These are phyloP conservation scores for Lepidotrigona ventralis DNA, from an alignment of 1,140 invertebrate species.

Conservation along the genomic window DNA sequence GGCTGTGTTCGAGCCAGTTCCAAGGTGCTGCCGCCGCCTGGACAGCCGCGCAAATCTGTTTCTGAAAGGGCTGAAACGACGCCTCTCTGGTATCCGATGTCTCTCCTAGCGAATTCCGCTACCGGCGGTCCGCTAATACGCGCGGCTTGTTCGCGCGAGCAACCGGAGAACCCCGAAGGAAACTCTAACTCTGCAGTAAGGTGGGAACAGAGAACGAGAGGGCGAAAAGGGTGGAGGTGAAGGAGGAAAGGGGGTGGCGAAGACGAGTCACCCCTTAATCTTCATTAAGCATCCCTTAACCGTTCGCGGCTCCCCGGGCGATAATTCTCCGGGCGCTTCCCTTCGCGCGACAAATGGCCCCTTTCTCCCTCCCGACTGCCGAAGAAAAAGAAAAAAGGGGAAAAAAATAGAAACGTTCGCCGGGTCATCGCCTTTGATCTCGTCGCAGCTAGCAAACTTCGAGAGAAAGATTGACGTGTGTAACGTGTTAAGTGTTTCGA, in stretches of 20 bases:
- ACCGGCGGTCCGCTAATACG: constrained; percentile 8
- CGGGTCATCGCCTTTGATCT: constrained; percentile 7
- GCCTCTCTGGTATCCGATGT: constrained; percentile 17
- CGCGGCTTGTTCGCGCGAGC: neutral
- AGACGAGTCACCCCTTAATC: constrained; percentile 53
- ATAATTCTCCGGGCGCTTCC: constrained; percentile 35
- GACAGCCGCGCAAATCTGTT: constrained; percentile 46
- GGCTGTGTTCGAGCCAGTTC: neutral
- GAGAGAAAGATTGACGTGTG: neutral
- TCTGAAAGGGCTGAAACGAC: constrained; percentile 47
- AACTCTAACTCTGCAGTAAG: neutral
- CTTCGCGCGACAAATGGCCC: constrained; percentile 21
- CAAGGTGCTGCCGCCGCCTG: neutral
- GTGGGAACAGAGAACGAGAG: neutral
- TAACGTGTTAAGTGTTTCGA: too few relatives aligned
- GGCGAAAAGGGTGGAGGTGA: neutral
- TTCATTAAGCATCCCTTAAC: constrained; percentile 53
- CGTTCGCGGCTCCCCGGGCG: constrained; percentile 35
- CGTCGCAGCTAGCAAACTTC: too few relatives aligned
- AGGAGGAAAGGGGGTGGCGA: neutral
- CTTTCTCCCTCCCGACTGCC: too few relatives aligned
- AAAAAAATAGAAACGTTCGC: constrained; percentile 9
- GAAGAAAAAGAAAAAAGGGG: neutral
- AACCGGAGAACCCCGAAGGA: neutral
- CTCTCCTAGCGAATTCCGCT: neutral